Percentiles rank a stretch among this genome's conserved stretches.
phyloP scores from a whole-genome alignment of 2,797 vertebrate species.

The Coregonus sp. region DNA sequence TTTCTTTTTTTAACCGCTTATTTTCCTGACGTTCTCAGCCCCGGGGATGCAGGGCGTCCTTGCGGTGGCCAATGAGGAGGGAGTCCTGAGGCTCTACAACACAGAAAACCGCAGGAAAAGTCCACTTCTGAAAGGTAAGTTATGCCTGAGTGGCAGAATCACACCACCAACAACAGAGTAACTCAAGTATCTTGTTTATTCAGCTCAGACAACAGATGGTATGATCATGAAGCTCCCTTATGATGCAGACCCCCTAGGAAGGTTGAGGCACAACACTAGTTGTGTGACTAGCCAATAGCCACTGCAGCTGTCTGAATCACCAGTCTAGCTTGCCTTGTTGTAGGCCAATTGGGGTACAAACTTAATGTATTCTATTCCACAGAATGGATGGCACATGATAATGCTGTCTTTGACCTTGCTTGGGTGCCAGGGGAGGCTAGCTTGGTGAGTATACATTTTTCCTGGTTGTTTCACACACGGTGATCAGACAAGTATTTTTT shows the following conservation, averaged over 20 bases:
- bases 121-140: constrained; percentile 84
- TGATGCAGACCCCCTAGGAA: too few species aligned
- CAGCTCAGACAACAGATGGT: neutral
- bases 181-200: neutral
- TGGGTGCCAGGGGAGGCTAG: constrained; percentile 91
- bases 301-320: too few species aligned
- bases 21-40: constrained; percentile 62
- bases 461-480: neutral
- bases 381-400: constrained; percentile 97
- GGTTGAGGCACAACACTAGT: too few species aligned
- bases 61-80: constrained; percentile 94
- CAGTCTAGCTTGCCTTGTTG: neutral
- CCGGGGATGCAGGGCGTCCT: constrained; percentile 73
- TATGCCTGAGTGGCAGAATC: neutral
- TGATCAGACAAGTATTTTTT: neutral
- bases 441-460: constrained; percentile 80
- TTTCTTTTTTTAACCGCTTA: neutral
- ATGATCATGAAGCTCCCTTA: too few species aligned
- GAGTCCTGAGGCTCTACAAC: constrained; percentile 88
- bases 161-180: neutral
- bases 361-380: constrained; percentile 33
- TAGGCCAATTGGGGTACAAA: neutral
- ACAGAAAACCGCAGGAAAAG: constrained; percentile 82
- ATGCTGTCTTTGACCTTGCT: constrained; percentile 95
- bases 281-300: too few species aligned